These are phyloP conservation scores for Brachystomella parvula DNA, from an alignment of 1,140 invertebrate genomes.

Conservation along the genomic window DNA sequence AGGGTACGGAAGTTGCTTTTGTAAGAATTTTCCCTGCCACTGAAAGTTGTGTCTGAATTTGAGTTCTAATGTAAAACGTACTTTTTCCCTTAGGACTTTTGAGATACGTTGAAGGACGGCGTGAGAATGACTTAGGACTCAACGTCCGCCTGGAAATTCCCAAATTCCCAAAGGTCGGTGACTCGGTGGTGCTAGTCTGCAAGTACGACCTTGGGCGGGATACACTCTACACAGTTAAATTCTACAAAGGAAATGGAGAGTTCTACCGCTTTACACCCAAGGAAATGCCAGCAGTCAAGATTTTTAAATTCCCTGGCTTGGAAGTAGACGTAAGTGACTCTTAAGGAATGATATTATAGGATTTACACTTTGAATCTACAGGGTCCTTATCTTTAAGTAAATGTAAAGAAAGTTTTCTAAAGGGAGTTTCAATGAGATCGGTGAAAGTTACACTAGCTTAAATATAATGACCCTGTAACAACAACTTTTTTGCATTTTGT, in stretches of 20 bases:
- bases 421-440: too few species aligned
- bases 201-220: slow-evolving; percentile 68
- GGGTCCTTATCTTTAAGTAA: too few species aligned
- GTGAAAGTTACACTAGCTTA: too few species aligned
- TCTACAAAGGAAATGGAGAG: slow-evolving; percentile 65
- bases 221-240: slow-evolving; percentile 72
- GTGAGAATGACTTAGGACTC: slow-evolving; percentile 15
- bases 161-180: slow-evolving; percentile 58
- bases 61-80: neutral
- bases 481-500: too few species aligned
- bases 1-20: too few species aligned
- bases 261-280: slow-evolving; percentile 56
- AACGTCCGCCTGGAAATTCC: slow-evolving; percentile 45
- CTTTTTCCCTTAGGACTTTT: slow-evolving; percentile 6
- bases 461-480: too few species aligned
- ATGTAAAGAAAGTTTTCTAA: too few species aligned
- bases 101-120: slow-evolving; percentile 14
- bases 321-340: slow-evolving; percentile 52
- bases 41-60: neutral
- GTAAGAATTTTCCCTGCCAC: neutral
- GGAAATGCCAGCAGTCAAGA: slow-evolving; percentile 49
- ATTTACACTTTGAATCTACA: too few species aligned
- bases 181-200: slow-evolving; percentile 62
- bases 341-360: too few species aligned
- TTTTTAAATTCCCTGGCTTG: slow-evolving; percentile 50